Evolutionary conservation across 2,888 invertebrate species (phyloP).

Genomic region (Phortica okadai): DNA sequence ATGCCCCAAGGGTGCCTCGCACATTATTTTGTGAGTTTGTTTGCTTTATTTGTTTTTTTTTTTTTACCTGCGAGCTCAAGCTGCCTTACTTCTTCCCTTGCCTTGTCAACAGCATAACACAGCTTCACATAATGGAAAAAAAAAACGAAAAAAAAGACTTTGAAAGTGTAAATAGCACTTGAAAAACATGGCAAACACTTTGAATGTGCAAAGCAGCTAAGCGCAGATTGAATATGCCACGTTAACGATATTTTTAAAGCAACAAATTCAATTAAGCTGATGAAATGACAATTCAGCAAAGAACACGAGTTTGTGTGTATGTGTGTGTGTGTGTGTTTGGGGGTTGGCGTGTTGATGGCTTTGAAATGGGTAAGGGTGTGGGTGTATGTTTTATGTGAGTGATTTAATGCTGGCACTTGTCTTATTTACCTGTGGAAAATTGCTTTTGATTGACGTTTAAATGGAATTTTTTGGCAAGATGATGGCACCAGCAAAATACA

Average conservation of each 20-base stretch:
- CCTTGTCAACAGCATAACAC: background rate
- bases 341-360: background rate
- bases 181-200: slow-evolving; percentile 16
- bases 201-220: background rate
- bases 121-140: background rate
- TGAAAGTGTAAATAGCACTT: slow-evolving; percentile 15
- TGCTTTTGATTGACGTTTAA: slow-evolving; percentile 25
- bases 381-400: background rate
- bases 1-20: too few species aligned
- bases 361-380: slow-evolving; percentile 2
- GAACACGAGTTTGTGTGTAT: background rate
- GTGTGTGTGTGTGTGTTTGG: background rate
- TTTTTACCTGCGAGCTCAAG: too few species aligned
- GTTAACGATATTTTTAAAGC: slow-evolving; percentile 20
- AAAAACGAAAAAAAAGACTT: background rate
- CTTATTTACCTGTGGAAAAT: slow-evolving; percentile 29
- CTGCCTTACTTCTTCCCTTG: too few species aligned
- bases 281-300: slow-evolving; percentile 58
- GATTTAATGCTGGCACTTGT: slow-evolving; percentile 12
- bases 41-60: too few species aligned
- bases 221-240: slow-evolving; percentile 4
- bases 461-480: background rate
- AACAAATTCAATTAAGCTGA: slow-evolving; percentile 63
- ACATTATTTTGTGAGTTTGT: too few species aligned
- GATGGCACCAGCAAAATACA: background rate